A percentile compares a stretch with the other conserved stretches of the same genome.
These are phyloP conservation scores for Crocallis elinguaria DNA, from an alignment of 2,888 invertebrate species.

Conservation along the genomic window DNA sequence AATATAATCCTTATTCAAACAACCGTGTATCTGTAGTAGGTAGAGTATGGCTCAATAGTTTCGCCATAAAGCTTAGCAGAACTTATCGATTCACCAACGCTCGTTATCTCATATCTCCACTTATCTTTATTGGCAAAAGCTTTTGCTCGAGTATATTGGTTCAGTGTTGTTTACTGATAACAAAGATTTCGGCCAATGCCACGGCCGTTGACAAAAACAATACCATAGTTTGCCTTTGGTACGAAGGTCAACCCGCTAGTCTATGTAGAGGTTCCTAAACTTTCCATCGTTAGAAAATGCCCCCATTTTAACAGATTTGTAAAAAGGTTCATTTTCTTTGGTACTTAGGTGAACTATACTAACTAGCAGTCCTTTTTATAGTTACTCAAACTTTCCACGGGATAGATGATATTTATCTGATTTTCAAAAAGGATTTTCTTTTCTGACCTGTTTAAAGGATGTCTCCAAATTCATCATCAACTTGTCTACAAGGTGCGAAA, in stretches of 20 bases:
- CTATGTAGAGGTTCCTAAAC: not conserved
- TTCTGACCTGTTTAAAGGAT: too few species aligned
- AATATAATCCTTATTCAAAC: too few species aligned
- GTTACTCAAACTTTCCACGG: too few species aligned
- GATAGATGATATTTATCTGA: too few species aligned
- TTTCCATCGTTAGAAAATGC: not conserved
- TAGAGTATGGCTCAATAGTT: not conserved
- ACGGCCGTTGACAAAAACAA: constrained; percentile 9
- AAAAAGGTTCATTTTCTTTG: too few species aligned
- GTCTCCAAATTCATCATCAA: too few species aligned
- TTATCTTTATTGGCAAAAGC: constrained; percentile 20
- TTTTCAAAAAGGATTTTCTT: too few species aligned
- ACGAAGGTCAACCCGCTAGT: not conserved
- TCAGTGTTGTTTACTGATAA: constrained; percentile 17
- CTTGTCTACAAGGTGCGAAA: too few species aligned
- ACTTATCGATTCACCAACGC: not conserved
- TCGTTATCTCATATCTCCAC: too few species aligned
- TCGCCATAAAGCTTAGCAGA: not conserved
- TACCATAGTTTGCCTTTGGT: not conserved
- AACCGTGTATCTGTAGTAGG: too few species aligned
- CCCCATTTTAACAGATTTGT: not conserved
- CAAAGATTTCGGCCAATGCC: constrained; percentile 26
- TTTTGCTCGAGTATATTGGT: constrained; percentile 18
- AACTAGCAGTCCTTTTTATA: too few species aligned
- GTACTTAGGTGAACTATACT: too few species aligned